These are phyloP conservation scores for Ondatra zibethicus DNA, from an alignment of 2,113 vertebrate genomes.

Conservation along the genomic window DNA sequence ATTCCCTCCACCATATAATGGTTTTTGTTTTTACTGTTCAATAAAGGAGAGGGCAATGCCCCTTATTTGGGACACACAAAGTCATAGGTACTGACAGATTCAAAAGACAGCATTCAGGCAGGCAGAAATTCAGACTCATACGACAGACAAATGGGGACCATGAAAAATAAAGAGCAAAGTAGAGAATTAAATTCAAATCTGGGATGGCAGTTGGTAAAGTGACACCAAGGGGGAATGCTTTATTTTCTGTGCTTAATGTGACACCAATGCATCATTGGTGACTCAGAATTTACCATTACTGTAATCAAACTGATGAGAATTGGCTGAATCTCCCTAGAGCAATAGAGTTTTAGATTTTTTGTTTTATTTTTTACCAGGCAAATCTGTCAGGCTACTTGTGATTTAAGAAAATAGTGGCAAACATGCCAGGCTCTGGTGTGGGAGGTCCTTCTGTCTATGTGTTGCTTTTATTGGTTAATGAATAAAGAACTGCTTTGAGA, in stretches of 20 bases:
- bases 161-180: background rate
- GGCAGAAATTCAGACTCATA: background rate
- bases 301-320: background rate
- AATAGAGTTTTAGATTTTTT: background rate
- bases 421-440: background rate
- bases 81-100: background rate
- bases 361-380: background rate
- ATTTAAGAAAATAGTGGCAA: background rate
- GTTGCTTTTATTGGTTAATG: too few relatives aligned
- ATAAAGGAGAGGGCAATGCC: background rate
- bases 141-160: background rate
- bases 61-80: background rate
- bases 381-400: background rate
- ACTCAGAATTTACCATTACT: background rate
- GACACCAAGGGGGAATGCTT: background rate
- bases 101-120: background rate
- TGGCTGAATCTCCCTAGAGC: background rate
- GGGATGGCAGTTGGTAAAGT: background rate
- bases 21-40: background rate
- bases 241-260: background rate
- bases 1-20: background rate
- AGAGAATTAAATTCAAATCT: background rate
- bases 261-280: background rate
- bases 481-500: too few relatives aligned
- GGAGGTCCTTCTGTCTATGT: too few relatives aligned